phyloP scores from a whole-genome alignment of 2,888 invertebrate genomes.

The Zelleria hepariella region DNA sequence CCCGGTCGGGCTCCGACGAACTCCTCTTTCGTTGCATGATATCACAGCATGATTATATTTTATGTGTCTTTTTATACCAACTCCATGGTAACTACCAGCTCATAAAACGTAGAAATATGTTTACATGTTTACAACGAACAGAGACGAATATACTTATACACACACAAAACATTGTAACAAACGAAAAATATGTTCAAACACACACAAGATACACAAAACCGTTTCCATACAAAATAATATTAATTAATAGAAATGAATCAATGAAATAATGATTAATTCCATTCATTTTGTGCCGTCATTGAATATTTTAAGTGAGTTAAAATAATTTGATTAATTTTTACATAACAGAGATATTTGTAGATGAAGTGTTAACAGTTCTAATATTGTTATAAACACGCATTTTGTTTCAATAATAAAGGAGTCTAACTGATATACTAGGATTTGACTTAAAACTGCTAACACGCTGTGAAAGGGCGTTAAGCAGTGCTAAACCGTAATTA shows the following conservation, averaged over 20 bases:
- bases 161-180: slow-evolving; percentile 11
- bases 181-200: not conserved
- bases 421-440: not conserved
- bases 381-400: slow-evolving; percentile 41
- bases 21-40: slow-evolving; percentile 46
- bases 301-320: slow-evolving; percentile 1
- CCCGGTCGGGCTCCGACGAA: slow-evolving; percentile 32
- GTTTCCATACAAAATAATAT: slow-evolving; percentile 1
- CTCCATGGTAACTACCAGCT: slow-evolving; percentile 28
- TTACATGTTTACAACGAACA: not conserved
- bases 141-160: slow-evolving; percentile 17
- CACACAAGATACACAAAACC: not conserved
- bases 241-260: not conserved
- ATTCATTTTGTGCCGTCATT: slow-evolving; percentile 1
- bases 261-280: not conserved
- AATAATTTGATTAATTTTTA: slow-evolving; percentile 22
- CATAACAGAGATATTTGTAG: slow-evolving; percentile 26
- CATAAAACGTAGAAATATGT: not conserved
- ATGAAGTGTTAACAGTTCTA: slow-evolving; percentile 36
- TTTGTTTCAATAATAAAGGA: slow-evolving; percentile 33
- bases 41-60: slow-evolving; percentile 45
- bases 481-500: slow-evolving; percentile 17
- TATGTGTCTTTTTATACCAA: slow-evolving; percentile 27
- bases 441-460: slow-evolving; percentile 10
- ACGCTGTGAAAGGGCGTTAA: slow-evolving; percentile 1